Base-by-base conservation (phyloP, 2,113 vertebrate species). In the Melanotaenia duboulayi region DNA sequence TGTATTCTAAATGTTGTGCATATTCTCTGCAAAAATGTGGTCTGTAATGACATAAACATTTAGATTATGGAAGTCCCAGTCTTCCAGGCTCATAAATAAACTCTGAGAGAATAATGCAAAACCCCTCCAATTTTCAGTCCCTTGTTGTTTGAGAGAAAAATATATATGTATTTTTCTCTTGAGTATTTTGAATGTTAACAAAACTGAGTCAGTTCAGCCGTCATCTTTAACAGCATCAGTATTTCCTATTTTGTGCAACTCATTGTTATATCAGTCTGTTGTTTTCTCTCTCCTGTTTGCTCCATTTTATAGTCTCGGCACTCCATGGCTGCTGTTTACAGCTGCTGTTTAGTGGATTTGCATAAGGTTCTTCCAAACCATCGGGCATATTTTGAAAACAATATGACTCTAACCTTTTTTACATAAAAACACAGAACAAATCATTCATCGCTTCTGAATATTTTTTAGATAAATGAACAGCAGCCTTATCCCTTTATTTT, bases 161-260 rank as follows among this genome's bases (percentile, higher is more conserved):
- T 35, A 35, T 35, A 9, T 35, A 35, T 9, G 14, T 20, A 2
- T 69, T 74, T 60, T 56, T 56, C 60, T 11, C 49, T 62, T 56
- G 35, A 14, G n/a, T 62, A 37, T 74, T 71, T 51, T 44, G 42
- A 66, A 58, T 42, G 35, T 37, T 32, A 37, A 70, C 49, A 16
- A 77, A 62, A 75, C 32, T 16, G 39, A 63, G 20, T 78, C 69
- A 55, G 19, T 69, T 65, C 35, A 67, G 52, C 65, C 57, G 66
- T 63, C 64, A 70, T 50, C 59, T 72, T 35, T 3, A 73, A 44
- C 8, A 25, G 48, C 44, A 58, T 56, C 71, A 70, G 52, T 44
- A 56, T 71, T 40, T 70, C 28, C 76, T 42, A 28, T 71, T 66
- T 68, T 70, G 44, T 63, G 56, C 32, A 61, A 74, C 17, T 57